Base-by-base conservation (phyloP, 2,888 invertebrate genomes). In the Hemicrepidius hirtus region DNA sequence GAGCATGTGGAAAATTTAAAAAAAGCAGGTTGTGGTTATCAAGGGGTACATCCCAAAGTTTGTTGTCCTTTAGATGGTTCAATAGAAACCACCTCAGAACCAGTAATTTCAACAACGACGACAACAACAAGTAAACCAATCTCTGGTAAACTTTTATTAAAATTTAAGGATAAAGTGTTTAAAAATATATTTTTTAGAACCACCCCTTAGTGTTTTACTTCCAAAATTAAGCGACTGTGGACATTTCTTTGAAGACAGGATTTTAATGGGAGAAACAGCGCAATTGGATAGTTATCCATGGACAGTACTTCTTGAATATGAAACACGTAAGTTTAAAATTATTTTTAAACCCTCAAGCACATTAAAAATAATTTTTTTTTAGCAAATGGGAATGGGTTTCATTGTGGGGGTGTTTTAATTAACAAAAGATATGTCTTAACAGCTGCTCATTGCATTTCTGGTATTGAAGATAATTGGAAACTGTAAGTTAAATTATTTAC, bases 401-500 rank as follows among this genome's bases (percentile, higher is more conserved):
- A 92, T 78, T 94, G 94, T 80, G 94, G 93, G 0, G 94, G 93
- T 0, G 92, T 91, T 0, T 85, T 94, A 16, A 92, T 94, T 78
- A 91, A 89, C 62, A 86, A 87, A 0, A 88, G 89, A 70, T 94
- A 94, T 80, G 89, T 94, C 5, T 80, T 94, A 60, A 94, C 94
- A 0, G 94, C 94, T 0, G 93, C 92, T 0, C 94, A 94, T 80
- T 94, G 95, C 79, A 87, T 94, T 21, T 46, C 24, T 24, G 24
- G 24, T 24, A 24, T 28, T 13, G 50, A 2, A 13, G 0, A 12
- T n/a, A 87, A 86, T 37, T 93, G 92, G 92, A 88, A 84, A 75
- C 80, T 94, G 89, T 91, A 85, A 89, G 90, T 86, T n/a, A 16
- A n/a, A 10, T 24, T 9, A 41, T 20, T 37, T 10, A 18, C 2